Evolutionary conservation across 2,113 vertebrate genomes (phyloP).

Genomic region (Phodopus roborovskii): DNA sequence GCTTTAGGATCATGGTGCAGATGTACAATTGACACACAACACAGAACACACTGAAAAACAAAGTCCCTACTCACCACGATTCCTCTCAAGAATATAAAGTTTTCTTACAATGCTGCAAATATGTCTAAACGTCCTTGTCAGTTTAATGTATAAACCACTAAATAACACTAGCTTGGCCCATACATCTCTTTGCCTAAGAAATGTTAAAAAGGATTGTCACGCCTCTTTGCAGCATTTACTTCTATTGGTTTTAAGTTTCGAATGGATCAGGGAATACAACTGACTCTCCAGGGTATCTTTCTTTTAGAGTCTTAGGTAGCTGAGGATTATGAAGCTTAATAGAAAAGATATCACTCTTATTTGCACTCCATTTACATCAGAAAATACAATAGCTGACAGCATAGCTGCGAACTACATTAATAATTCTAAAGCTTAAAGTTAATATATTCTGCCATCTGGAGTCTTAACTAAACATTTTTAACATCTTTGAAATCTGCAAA

Average conservation of each 20-base stretch:
- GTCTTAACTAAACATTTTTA: slow-evolving; percentile 70
- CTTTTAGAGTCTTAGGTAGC: slow-evolving; percentile 54
- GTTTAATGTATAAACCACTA: slow-evolving; percentile 18
- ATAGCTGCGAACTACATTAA: slow-evolving; percentile 56
- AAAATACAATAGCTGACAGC: slow-evolving; percentile 63
- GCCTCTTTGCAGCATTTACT: slow-evolving; percentile 40
- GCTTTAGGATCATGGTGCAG: not conserved
- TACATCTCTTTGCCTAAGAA: slow-evolving; percentile 54
- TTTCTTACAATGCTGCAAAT: slow-evolving; percentile 57
- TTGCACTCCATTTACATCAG: slow-evolving; percentile 51
- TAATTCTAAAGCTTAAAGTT: slow-evolving; percentile 77
- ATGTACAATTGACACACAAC: slow-evolving; percentile 5
- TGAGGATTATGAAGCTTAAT: slow-evolving; percentile 62
- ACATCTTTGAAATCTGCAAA: slow-evolving; percentile 65
- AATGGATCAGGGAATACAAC: slow-evolving; percentile 28
- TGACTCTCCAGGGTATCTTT: slow-evolving; percentile 59
- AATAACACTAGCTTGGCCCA: slow-evolving; percentile 19
- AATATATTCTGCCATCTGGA: slow-evolving; percentile 76
- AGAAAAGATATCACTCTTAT: slow-evolving; percentile 47
- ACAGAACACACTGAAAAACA: slow-evolving; percentile 39
- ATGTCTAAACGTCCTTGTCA: slow-evolving; percentile 49
- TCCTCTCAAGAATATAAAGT: not conserved
- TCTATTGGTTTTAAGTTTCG: slow-evolving; percentile 62
- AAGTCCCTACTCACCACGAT: not conserved
- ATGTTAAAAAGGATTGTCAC: slow-evolving; percentile 53